Conservation (phyloP, 1,140 invertebrate genomes). For the Ostrea denselamellosa region DNA sequence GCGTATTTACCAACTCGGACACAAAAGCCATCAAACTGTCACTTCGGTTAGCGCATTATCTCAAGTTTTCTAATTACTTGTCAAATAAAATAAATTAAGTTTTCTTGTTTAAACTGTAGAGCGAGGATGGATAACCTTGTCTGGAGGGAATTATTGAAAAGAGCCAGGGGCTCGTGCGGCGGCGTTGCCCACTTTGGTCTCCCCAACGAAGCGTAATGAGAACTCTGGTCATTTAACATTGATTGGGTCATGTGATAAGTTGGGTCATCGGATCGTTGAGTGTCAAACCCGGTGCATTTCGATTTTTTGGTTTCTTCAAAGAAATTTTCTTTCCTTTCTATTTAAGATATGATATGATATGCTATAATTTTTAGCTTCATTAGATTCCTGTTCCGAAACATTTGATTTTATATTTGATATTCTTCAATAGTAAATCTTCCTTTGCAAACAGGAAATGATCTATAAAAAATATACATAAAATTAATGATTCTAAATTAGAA, state of each 20-base stretch:
- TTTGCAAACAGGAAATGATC: not conserved
- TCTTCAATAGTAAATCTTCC: not conserved
- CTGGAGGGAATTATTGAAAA: not conserved
- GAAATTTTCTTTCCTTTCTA: not conserved
- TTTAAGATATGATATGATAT: not conserved
- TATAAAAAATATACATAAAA: not conserved
- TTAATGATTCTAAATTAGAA: not conserved
- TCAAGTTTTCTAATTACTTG: slow-evolving; percentile 21
- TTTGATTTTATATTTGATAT: slow-evolving; percentile 13
- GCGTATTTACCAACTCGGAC: not conserved
- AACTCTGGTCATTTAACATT: slow-evolving; percentile 5
- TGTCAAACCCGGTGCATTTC: slow-evolving; percentile 5
- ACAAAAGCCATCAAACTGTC: slow-evolving; percentile 24
- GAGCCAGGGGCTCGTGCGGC: not conserved
- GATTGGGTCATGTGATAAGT: slow-evolving; percentile 7
- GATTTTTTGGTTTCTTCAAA: not conserved
- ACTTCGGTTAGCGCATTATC: not conserved
- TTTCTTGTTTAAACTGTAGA: slow-evolving; percentile 12
- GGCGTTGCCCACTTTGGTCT: slow-evolving; percentile 7
- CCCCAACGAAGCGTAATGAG: slow-evolving; percentile 16
- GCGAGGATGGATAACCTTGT: not conserved
- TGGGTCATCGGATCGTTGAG: not conserved
- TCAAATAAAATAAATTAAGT: slow-evolving; percentile 23
- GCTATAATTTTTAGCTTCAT: not conserved
- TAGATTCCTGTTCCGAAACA: not conserved